Evolutionary conservation across 2,888 invertebrate species (phyloP).

Genomic region (Neoascia interrupta): DNA sequence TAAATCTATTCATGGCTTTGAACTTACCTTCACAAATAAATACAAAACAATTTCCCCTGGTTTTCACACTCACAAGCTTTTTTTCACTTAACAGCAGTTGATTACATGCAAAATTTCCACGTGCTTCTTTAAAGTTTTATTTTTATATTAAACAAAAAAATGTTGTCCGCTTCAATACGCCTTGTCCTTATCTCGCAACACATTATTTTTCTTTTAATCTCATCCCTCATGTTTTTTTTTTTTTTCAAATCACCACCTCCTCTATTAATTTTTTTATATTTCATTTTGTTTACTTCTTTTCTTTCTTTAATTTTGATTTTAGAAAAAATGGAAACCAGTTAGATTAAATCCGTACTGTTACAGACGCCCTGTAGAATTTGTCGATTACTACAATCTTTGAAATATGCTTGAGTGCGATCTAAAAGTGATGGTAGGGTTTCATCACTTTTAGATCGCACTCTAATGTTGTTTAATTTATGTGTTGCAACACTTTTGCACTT

Average conservation of each 20-base stretch:
- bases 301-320: slow-evolving; percentile 71
- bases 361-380: slow-evolving; percentile 78
- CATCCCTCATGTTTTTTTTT: slow-evolving; percentile 20
- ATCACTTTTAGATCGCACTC: slow-evolving; percentile 29
- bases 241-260: slow-evolving; percentile 59
- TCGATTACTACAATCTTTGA: slow-evolving; percentile 78
- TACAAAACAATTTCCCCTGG: too few species aligned
- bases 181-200: too few species aligned
- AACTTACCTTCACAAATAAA: too few species aligned
- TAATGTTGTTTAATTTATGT: slow-evolving; percentile 11
- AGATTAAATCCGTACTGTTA: slow-evolving; percentile 79
- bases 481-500: slow-evolving; percentile 1
- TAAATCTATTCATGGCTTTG: too few species aligned
- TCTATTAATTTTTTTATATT: slow-evolving; percentile 37
- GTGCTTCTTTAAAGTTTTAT: too few species aligned
- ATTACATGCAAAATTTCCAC: too few species aligned
- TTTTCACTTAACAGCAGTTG: too few species aligned
- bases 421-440: background rate
- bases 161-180: too few species aligned
- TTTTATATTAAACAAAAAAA: too few species aligned
- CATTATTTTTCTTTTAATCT: too few species aligned
- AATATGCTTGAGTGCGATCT: too few species aligned
- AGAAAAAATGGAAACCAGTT: slow-evolving; percentile 80
- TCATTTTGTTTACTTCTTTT: slow-evolving; percentile 72
- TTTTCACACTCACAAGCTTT: too few species aligned